phyloP scores from a whole-genome alignment of 2,113 vertebrate genomes.

The Microcebus ravelobensis region DNA sequence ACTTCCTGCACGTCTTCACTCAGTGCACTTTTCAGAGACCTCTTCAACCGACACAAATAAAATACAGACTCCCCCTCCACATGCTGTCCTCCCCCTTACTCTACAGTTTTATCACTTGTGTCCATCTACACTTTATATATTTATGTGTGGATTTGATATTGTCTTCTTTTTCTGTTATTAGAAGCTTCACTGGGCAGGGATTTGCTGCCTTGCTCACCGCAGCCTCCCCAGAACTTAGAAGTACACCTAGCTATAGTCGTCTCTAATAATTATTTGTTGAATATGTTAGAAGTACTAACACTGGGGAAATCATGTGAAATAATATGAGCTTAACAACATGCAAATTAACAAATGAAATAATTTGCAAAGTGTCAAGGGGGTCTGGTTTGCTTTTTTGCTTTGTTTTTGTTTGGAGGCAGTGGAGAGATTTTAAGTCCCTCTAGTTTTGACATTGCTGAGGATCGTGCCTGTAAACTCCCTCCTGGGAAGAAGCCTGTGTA shows the following conservation, averaged over 20 bases:
- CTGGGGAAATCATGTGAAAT: not conserved
- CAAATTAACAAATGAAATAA: not conserved
- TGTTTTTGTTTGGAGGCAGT: not conserved
- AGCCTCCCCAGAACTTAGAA: not conserved
- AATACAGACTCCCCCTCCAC: rapidly evolving
- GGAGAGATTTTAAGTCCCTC: not conserved
- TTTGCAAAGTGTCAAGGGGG: not conserved
- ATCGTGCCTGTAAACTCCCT: rapidly evolving
- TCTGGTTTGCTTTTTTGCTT: not conserved
- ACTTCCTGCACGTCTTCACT: not conserved
- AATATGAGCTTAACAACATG: not conserved
- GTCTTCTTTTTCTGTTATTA: not conserved
- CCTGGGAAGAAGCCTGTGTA: not conserved
- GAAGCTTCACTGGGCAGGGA: not conserved
- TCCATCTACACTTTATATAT: not conserved
- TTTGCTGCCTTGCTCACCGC: not conserved
- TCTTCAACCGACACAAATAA: not conserved
- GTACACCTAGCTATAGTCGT: rapidly evolving
- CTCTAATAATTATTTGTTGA: not conserved
- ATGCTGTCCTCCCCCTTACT: rapidly evolving
- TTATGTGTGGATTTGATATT: not conserved
- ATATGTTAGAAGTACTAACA: not conserved
- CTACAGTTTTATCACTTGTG: not conserved
- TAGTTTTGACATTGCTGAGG: not conserved
- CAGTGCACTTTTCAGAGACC: not conserved